Evolutionary conservation across 2,113 vertebrate species (phyloP).

Genomic region (Callospermophilus lateralis): DNA sequence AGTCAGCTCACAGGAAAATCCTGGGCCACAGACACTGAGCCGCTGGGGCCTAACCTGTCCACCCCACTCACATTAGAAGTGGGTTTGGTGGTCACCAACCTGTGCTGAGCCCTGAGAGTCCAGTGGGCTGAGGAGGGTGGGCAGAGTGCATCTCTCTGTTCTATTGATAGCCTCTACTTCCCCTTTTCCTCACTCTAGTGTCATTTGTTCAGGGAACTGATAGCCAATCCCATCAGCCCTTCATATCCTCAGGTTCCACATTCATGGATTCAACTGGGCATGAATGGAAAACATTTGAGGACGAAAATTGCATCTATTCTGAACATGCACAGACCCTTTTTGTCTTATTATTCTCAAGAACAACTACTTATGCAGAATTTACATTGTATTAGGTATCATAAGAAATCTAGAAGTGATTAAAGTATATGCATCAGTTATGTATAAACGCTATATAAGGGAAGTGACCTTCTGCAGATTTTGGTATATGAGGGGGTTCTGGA

Average conservation of each 20-base stretch:
- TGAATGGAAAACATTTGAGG: no score
- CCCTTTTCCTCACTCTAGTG: neutral
- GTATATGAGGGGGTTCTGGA: neutral
- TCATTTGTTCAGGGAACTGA: neutral
- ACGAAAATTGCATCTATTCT: neutral
- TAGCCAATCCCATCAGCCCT: neutral
- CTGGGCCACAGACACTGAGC: neutral
- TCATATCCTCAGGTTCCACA: neutral
- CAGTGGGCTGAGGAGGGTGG: fast-evolving
- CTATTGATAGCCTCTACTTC: fast-evolving
- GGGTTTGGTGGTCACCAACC: neutral
- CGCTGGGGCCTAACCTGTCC: neutral
- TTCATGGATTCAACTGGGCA: no score
- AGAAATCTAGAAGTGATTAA: neutral
- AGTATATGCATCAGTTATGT: neutral
- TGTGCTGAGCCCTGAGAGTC: neutral
- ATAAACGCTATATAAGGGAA: no score
- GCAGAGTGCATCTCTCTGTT: neutral
- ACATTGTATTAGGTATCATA: neutral
- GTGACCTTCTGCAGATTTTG: no score
- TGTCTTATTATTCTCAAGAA: neutral
- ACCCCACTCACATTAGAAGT: fast-evolving
- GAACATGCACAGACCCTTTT: neutral
- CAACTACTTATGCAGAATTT: neutral
- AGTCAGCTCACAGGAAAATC: no score